Conservation (phyloP, 2,888 invertebrate species). For the Aphodius granarius region DNA sequence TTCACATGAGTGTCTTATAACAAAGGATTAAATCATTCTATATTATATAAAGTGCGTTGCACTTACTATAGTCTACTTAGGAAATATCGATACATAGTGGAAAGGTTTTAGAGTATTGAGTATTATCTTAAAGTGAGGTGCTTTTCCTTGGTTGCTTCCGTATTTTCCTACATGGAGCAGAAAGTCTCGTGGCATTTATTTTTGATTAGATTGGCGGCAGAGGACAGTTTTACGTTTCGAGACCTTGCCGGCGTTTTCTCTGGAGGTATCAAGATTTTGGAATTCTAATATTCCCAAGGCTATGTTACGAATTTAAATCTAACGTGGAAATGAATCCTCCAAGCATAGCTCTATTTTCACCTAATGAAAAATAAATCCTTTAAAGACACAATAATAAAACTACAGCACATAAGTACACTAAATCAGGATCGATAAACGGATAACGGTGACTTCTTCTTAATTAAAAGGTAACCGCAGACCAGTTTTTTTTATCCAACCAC, state of each 20-base stretch:
- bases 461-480: background rate
- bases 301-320: background rate
- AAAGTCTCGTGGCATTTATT: background rate
- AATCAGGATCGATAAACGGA: background rate
- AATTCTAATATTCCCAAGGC: background rate
- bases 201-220: slow-evolving; percentile 6
- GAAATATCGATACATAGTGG: slow-evolving; percentile 80
- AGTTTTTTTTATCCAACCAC: background rate
- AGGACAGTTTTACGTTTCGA: background rate
- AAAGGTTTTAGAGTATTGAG: slow-evolving; percentile 86
- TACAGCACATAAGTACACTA: background rate
- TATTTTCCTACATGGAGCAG: too few species aligned
- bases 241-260: background rate
- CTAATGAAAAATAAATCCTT: too few species aligned
- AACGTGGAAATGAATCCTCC: too few species aligned
- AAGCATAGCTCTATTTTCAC: too few species aligned
- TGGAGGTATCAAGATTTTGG: background rate
- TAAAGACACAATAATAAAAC: too few species aligned
- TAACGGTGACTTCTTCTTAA: background rate
- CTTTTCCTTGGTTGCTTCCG: too few species aligned
- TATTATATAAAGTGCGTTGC: too few species aligned
- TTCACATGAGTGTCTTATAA: too few species aligned
- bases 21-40: too few species aligned
- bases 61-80: too few species aligned
- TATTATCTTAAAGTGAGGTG: slow-evolving; percentile 88